phyloP scores from a whole-genome alignment of 2,113 vertebrate species.

The Percina caprodes region DNA sequence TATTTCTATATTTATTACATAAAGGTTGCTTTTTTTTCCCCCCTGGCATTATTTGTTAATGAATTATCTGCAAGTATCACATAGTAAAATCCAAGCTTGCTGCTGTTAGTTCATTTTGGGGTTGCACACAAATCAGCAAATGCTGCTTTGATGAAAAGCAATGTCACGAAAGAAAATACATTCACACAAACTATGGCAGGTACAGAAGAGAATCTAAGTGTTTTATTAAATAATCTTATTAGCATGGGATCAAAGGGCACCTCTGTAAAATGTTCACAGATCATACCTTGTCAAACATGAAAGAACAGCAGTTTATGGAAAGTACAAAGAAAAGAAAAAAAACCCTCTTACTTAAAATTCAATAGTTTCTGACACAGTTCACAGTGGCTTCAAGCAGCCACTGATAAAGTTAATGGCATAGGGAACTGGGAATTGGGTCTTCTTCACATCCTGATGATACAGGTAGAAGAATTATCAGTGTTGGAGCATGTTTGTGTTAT shows the following conservation, averaged over 20 bases:
- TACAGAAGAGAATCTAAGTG: constrained; percentile 10
- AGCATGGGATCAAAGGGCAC: constrained; percentile 24
- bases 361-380: constrained; percentile 38
- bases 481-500: not conserved
- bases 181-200: not conserved
- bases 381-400: constrained; percentile 4
- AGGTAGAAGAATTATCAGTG: constrained; percentile 4
- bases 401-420: constrained; percentile 19
- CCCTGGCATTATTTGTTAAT: not conserved
- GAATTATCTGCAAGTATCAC: not conserved
- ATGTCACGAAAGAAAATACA: not conserved
- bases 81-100: not conserved
- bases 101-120: not conserved
- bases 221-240: constrained; percentile 30
- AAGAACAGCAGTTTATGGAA: constrained; percentile 17
- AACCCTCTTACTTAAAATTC: not conserved
- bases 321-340: constrained; percentile 15
- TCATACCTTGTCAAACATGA: constrained; percentile 5
- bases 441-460: constrained; percentile 6
- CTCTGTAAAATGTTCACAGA: constrained; percentile 15
- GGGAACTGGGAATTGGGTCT: constrained; percentile 29
- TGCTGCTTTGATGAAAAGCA: not conserved
- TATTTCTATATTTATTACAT: too few relatives aligned
- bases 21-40: too few relatives aligned
- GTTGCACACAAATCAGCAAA: not conserved